Percentiles rank a stretch among this genome's conserved stretches.
Conservation (phyloP, 2,113 vertebrate genomes). For the Heterocephalus glaber region DNA sequence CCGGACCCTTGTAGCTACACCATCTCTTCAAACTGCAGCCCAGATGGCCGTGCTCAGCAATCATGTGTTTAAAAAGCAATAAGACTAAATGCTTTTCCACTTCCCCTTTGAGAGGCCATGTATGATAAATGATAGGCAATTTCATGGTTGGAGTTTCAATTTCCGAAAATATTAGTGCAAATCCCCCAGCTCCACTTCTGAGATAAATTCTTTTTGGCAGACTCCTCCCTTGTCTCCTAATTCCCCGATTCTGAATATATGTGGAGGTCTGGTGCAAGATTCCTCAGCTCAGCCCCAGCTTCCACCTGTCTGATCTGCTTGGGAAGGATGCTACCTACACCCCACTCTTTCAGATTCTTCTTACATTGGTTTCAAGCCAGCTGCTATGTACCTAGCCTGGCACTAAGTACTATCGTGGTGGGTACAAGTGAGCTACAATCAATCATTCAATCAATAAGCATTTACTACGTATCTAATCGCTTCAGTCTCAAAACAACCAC, state of each 20-base stretch:
- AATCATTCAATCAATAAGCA: neutral
- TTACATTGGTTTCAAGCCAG: constrained; percentile 1
- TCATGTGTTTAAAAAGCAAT: constrained; percentile 85
- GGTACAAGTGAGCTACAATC: neutral
- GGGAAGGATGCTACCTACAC: neutral
- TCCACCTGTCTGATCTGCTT: neutral
- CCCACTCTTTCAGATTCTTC: neutral
- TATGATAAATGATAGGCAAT: constrained; percentile 89
- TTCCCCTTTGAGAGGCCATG: constrained; percentile 83
- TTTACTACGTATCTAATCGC: neutral
- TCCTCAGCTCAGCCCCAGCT: neutral
- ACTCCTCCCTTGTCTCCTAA: constrained; percentile 63
- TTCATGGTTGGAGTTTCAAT: constrained; percentile 89
- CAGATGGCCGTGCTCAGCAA: constrained; percentile 66
- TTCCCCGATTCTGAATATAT: constrained; percentile 66
- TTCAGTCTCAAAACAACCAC: neutral
- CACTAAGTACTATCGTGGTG: neutral
- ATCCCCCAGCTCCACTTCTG: constrained; percentile 83
- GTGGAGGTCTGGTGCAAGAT: constrained; percentile 39
- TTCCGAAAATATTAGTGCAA: constrained; percentile 84
- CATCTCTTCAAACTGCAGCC: constrained; percentile 53
- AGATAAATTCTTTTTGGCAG: constrained; percentile 84
- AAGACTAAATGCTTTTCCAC: constrained; percentile 84
- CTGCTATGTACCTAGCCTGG: neutral
- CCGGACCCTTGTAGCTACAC: neutral